Evolutionary conservation across 2,888 invertebrate species (phyloP).

Genomic region (Crepidodera aurea): DNA sequence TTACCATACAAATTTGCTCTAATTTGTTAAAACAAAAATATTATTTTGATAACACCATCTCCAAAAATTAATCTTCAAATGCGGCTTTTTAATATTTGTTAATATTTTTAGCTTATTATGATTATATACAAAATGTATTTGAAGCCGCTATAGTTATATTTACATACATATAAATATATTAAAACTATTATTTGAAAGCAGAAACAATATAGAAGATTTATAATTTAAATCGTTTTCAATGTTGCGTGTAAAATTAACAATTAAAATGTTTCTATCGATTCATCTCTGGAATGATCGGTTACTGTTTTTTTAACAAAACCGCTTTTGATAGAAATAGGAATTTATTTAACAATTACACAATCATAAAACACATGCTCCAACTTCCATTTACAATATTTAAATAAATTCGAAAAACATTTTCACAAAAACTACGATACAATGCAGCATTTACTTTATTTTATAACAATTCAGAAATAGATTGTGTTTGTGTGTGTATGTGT

Average conservation of each 20-base stretch:
- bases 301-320: constrained; percentile 6
- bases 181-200: too few species aligned
- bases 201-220: too few species aligned
- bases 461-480: too few species aligned
- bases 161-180: background rate
- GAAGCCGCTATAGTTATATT: background rate
- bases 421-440: background rate
- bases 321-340: constrained; percentile 15
- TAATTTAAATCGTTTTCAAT: background rate
- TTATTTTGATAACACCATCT: constrained; percentile 8
- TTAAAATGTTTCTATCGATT: background rate
- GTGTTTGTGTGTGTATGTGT: too few species aligned
- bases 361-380: background rate
- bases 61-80: constrained; percentile 9
- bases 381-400: background rate
- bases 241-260: background rate
- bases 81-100: background rate
- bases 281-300: too few species aligned
- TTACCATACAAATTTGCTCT: background rate
- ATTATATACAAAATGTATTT: background rate
- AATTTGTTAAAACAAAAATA: constrained; percentile 5
- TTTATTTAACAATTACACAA: background rate
- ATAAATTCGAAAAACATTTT: too few species aligned
- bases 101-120: background rate
- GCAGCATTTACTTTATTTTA: too few species aligned